Conservation (phyloP, 2,797 vertebrate species). For the Picus viridis region DNA sequence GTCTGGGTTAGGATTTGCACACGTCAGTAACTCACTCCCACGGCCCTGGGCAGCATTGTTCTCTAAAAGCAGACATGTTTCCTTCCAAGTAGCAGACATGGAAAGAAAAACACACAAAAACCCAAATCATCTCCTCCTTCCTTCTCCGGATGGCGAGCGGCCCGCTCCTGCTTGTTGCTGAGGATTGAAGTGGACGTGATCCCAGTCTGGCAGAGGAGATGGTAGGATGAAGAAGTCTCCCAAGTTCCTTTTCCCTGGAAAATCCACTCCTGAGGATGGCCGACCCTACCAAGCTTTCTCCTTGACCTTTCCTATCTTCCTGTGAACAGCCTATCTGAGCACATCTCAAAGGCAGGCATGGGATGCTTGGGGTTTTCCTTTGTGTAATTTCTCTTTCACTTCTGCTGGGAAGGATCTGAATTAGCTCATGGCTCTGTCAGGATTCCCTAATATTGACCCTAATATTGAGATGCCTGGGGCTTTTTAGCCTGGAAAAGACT, state of each 20-base stretch:
- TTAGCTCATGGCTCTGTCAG: neutral
- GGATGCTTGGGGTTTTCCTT: neutral
- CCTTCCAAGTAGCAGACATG: constrained; percentile 69
- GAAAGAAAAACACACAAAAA: constrained; percentile 69
- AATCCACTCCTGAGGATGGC: neutral
- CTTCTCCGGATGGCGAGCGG: constrained; percentile 39
- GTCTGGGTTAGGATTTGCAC: constrained; percentile 4
- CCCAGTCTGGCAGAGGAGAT: neutral
- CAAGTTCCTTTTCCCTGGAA: neutral
- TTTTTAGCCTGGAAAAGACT: too few relatives aligned
- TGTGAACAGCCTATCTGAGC: neutral
- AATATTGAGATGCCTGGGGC: too few relatives aligned
- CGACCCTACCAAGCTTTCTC: neutral
- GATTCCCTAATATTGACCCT: neutral
- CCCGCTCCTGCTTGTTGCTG: neutral
- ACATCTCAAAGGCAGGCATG: neutral
- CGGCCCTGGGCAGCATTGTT: constrained; percentile 63
- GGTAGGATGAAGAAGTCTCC: neutral
- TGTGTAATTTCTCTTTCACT: rapidly evolving
- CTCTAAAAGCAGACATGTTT: constrained; percentile 66
- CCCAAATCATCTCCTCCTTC: constrained; percentile 67
- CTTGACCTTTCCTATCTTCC: neutral
- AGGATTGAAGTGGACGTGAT: neutral
- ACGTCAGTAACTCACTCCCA: constrained; percentile 54
- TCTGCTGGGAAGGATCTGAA: neutral